Evolutionary conservation across 2,113 vertebrate species (phyloP).

Genomic region (Cranoglanis bouderius): DNA sequence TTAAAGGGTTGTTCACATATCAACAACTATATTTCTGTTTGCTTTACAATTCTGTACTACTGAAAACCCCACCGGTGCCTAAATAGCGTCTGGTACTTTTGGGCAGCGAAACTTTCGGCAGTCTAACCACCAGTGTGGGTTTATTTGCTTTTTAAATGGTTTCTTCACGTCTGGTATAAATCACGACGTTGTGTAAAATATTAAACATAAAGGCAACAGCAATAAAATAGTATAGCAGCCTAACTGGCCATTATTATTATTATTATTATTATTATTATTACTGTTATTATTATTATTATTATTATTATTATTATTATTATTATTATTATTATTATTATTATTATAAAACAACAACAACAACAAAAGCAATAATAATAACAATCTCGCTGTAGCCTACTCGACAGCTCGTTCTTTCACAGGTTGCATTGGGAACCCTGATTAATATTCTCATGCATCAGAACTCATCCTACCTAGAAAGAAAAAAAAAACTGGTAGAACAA

Average conservation of each 20-base stretch:
- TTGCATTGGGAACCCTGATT: not conserved
- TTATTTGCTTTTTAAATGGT: not conserved
- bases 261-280: slow-evolving; percentile 22
- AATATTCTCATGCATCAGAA: not conserved
- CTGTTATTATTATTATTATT: slow-evolving; percentile 13
- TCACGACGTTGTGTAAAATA: not conserved
- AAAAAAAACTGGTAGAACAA: not conserved
- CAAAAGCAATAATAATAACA: not conserved
- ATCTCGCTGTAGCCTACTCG: not conserved
- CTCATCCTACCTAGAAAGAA: not conserved
- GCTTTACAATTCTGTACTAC: not conserved
- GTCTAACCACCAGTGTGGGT: not conserved
- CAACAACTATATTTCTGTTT: not conserved
- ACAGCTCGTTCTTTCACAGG: not conserved
- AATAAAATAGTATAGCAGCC: not conserved
- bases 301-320: not conserved
- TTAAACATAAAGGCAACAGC: not conserved
- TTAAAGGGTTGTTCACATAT: not conserved
- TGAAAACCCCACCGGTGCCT: not conserved
- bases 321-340: not conserved
- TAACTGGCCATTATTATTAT: not conserved
- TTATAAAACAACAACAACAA: not conserved
- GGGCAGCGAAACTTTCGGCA: not conserved
- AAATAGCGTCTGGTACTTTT: not conserved
- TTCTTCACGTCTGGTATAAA: not conserved